A percentile compares a stretch with the other conserved stretches of the same genome.
Conservation (phyloP, 2,113 vertebrate genomes). For the Melanotaenia duboulayi region DNA sequence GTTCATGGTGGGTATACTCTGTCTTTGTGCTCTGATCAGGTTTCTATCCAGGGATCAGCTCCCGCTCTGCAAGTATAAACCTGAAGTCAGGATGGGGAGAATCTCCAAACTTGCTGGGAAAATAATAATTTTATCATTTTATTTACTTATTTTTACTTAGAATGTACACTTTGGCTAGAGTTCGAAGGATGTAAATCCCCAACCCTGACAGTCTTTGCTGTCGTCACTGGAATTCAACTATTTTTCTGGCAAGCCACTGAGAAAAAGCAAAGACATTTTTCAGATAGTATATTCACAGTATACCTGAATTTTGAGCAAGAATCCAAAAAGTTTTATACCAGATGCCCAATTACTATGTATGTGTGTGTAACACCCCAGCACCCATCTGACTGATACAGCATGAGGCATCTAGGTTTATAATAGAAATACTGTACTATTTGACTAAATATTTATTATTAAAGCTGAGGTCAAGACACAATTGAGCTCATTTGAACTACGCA, state of each 20-base stretch:
- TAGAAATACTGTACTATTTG: no score
- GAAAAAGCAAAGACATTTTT: conserved; percentile 12
- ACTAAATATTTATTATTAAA: no score
- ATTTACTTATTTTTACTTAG: conserved; percentile 19
- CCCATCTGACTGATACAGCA: neutral
- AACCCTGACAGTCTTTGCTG: conserved; percentile 23
- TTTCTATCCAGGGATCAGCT: conserved; percentile 36
- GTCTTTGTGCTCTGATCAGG: conserved; percentile 17
- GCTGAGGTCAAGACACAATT: neutral
- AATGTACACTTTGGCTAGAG: conserved; percentile 19
- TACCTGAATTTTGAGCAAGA: neutral
- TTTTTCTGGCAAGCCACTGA: conserved; percentile 7
- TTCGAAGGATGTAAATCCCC: conserved; percentile 14
- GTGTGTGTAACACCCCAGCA: neutral
- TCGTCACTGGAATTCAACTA: conserved; percentile 17
- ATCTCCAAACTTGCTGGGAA: conserved; percentile 17
- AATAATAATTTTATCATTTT: neutral
- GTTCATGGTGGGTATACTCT: conserved; percentile 14
- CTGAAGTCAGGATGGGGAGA: conserved; percentile 28
- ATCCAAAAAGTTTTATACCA: neutral
- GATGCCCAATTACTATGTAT: neutral
- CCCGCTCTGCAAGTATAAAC: conserved; percentile 27
- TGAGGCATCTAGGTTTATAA: no score
- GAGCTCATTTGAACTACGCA: conserved; percentile 12
- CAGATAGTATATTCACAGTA: neutral